phyloP scores from a whole-genome alignment of 2,797 vertebrate species.

The Hoplostethus atlanticus region DNA sequence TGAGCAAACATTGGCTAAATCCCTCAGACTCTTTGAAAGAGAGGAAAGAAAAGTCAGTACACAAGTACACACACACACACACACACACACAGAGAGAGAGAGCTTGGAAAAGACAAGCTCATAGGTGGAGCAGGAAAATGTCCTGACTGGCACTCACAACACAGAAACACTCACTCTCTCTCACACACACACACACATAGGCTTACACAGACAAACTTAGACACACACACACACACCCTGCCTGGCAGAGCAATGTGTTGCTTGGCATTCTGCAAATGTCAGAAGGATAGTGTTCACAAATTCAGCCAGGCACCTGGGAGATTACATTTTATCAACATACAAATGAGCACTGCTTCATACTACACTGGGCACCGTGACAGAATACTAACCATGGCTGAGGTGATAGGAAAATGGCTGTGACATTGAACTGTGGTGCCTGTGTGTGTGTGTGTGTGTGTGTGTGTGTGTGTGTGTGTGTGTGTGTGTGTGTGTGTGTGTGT shows the following conservation, averaged over 20 bases:
- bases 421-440: slow-evolving; percentile 44
- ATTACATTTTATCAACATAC: slow-evolving; percentile 78
- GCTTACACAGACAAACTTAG: background rate
- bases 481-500: slow-evolving; percentile 6
- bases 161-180: too few relatives aligned
- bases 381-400: slow-evolving; percentile 58
- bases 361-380: slow-evolving; percentile 48
- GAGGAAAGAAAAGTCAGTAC: slow-evolving; percentile 7
- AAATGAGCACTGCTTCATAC: slow-evolving; percentile 67
- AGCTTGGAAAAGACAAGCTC: too few relatives aligned
- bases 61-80: slow-evolving; percentile 3
- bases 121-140: too few relatives aligned
- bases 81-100: background rate
- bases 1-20: slow-evolving; percentile 37
- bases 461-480: slow-evolving; percentile 11
- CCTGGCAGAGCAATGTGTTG: slow-evolving; percentile 53
- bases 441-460: slow-evolving; percentile 9
- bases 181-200: slow-evolving; percentile 2
- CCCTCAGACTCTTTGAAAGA: slow-evolving; percentile 27
- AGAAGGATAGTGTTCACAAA: slow-evolving; percentile 65
- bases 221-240: slow-evolving; percentile 12
- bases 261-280: slow-evolving; percentile 79
- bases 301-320: slow-evolving; percentile 67
- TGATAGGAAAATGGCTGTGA: slow-evolving; percentile 46
- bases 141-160: too few relatives aligned